A percentile compares a stretch with the other conserved stretches of the same genome.
These are phyloP conservation scores for Archivesica marissinica DNA, from an alignment of 1,140 invertebrate genomes.

Conservation along the genomic window DNA sequence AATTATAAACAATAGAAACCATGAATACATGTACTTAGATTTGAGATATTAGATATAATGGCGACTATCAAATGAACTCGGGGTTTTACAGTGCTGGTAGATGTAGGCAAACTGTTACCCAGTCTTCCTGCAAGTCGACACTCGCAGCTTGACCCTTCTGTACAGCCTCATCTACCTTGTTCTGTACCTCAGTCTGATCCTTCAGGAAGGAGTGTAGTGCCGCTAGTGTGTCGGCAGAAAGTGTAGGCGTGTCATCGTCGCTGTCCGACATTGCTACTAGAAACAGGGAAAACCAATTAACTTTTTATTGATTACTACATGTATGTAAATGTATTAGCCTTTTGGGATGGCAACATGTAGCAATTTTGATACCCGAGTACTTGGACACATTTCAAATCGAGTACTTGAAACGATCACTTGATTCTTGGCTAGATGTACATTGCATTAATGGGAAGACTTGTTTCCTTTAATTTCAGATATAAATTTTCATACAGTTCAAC, in stretches of 20 bases:
- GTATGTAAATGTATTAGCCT: not conserved
- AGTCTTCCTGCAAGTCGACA: slow-evolving; percentile 88
- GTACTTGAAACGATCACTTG: no score
- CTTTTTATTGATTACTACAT: not conserved
- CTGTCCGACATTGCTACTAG: slow-evolving; percentile 31
- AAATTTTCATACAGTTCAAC: not conserved
- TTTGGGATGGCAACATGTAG: not conserved
- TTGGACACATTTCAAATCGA: no score
- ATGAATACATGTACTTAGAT: not conserved
- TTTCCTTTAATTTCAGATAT: not conserved
- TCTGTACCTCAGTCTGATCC: slow-evolving; percentile 88
- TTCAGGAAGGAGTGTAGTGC: slow-evolving; percentile 62
- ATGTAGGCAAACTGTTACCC: no score
- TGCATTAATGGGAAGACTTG: not conserved
- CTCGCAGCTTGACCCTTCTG: slow-evolving; percentile 86
- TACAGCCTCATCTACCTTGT: slow-evolving; percentile 79
- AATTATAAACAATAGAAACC: not conserved
- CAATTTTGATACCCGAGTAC: no score
- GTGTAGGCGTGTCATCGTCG: slow-evolving; percentile 39
- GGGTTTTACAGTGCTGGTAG: no score
- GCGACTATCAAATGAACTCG: not conserved
- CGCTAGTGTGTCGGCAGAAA: slow-evolving; percentile 48
- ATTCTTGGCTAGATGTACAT: no score
- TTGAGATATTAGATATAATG: not conserved
- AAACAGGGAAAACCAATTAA: not conserved